These are phyloP conservation scores for Arvicanthis niloticus DNA, from an alignment of 2,113 vertebrate genomes.

Conservation along the genomic window DNA sequence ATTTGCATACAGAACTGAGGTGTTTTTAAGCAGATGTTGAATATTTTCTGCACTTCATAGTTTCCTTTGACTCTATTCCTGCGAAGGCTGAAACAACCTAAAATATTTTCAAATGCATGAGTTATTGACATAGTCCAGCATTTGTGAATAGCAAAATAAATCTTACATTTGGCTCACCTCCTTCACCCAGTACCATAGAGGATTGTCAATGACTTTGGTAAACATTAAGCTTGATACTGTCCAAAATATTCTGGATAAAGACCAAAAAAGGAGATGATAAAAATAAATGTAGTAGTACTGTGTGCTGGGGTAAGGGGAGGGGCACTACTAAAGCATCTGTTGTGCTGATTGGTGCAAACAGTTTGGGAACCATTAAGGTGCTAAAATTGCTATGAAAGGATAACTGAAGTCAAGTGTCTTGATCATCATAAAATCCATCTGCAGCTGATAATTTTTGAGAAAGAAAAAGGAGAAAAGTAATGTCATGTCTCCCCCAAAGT, in stretches of 20 bases:
- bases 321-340: not conserved
- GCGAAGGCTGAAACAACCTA: conserved; percentile 70
- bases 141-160: conserved; percentile 15
- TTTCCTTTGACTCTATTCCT: conserved; percentile 76
- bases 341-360: not conserved
- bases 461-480: conserved; percentile 81
- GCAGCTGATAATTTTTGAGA: conserved; percentile 71
- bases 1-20: not conserved
- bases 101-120: conserved; percentile 74
- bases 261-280: not conserved
- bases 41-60: conserved; percentile 42
- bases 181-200: not conserved
- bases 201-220: not conserved
- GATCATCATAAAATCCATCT: conserved; percentile 77
- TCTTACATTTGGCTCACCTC: not conserved
- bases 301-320: not conserved
- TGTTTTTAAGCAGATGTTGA: conserved; percentile 47
- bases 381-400: conserved; percentile 95
- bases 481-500: conserved; percentile 77
- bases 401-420: conserved; percentile 81
- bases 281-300: not conserved
- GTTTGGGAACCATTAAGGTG: conserved; percentile 85
- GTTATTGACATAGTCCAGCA: conserved; percentile 82
- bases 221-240: not conserved
- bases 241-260: not conserved